Evolutionary conservation across 2,797 vertebrate species (phyloP).

Genomic region (Alectoris magna): DNA sequence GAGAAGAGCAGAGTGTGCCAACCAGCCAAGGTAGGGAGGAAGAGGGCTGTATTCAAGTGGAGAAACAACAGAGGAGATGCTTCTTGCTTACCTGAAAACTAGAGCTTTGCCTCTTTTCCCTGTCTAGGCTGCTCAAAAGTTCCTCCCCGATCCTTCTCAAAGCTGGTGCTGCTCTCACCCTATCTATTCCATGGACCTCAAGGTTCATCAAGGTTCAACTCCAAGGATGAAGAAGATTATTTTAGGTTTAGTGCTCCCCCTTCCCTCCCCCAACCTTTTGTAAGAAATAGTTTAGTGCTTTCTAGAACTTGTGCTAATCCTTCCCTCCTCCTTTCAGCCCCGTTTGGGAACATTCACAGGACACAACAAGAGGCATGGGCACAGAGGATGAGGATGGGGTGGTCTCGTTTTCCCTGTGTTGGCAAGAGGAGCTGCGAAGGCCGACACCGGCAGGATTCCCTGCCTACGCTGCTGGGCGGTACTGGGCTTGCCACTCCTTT

Average conservation of each 20-base stretch:
- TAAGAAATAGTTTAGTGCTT: fast-evolving
- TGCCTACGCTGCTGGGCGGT: background rate
- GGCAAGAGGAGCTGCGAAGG: background rate
- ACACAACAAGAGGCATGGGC: fast-evolving
- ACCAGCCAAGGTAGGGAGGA: too few species aligned
- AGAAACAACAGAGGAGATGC: background rate
- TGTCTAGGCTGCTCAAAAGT: background rate
- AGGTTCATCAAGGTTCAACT: background rate
- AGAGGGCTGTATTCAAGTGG: background rate
- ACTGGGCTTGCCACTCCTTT: background rate
- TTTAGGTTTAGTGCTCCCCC: background rate
- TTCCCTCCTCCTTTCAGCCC: background rate
- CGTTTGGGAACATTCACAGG: background rate
- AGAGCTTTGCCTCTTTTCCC: background rate
- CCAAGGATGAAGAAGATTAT: fast-evolving
- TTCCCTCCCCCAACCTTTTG: fast-evolving
- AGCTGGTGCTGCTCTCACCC: background rate
- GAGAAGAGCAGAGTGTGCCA: background rate
- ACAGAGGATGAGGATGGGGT: background rate
- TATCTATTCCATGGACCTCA: fast-evolving
- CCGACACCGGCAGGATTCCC: fast-evolving
- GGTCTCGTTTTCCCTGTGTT: background rate
- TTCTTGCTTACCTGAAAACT: background rate
- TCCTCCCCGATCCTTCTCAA: background rate
- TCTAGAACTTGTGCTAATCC: background rate